These are phyloP conservation scores for Panthera tigris DNA, from an alignment of 2,113 vertebrate genomes.

Conservation along the genomic window DNA sequence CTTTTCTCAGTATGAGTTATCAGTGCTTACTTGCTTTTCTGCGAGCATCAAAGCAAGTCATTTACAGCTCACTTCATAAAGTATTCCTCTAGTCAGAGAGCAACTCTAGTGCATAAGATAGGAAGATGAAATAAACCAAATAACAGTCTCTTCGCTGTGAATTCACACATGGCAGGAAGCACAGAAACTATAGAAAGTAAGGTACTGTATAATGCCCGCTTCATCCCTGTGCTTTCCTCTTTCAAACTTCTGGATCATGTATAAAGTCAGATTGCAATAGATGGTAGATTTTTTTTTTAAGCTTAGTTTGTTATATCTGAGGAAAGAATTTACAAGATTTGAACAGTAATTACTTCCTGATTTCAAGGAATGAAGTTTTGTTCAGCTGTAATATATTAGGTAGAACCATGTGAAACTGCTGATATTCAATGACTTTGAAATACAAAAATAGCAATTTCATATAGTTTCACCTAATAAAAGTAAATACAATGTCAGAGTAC, in stretches of 20 bases:
- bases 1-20: not conserved
- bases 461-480: not conserved
- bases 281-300: not conserved
- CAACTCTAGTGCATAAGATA: not conserved
- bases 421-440: not conserved
- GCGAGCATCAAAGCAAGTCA: not conserved
- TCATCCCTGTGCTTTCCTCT: not conserved
- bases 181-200: not conserved
- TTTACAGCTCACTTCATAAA: not conserved
- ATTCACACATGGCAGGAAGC: not conserved
- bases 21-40: not conserved
- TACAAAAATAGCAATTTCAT: not conserved
- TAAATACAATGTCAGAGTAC: not conserved
- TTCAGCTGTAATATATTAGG: not conserved
- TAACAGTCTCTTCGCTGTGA: not conserved
- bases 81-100: not conserved
- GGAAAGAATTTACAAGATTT: slow-evolving; percentile 22
- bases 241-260: not conserved
- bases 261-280: not conserved
- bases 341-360: not conserved
- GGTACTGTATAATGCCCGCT: not conserved
- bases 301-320: not conserved
- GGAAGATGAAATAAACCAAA: not conserved
- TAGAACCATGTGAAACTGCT: not conserved
- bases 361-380: not conserved